Percentiles rank a stretch among this genome's conserved stretches.
These are phyloP conservation scores for Callosobruchus maculatus DNA, from an alignment of 2,888 invertebrate species.

Conservation along the genomic window DNA sequence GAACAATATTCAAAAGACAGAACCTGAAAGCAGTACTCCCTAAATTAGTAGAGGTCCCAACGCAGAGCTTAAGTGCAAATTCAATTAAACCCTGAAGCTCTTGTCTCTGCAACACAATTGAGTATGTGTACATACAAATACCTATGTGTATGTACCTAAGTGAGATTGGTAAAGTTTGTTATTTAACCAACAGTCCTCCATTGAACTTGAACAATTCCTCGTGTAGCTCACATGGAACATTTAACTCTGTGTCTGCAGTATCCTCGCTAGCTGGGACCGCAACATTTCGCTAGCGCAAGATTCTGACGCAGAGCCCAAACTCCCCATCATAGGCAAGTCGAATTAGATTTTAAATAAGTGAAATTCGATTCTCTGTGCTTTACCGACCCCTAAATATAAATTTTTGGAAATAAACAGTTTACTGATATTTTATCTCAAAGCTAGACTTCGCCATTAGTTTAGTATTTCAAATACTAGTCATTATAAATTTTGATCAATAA, in stretches of 20 bases:
- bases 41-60: no score
- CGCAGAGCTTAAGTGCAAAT: background rate
- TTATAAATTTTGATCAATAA: no score
- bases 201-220: background rate
- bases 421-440: no score
- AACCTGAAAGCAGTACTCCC: no score
- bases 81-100: background rate
- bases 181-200: background rate
- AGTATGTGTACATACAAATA: background rate
- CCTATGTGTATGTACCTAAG: background rate
- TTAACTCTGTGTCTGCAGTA: background rate
- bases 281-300: background rate
- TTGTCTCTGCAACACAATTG: background rate
- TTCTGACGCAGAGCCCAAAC: background rate
- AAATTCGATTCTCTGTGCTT: background rate
- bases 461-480: no score
- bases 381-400: no score
- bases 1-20: no score
- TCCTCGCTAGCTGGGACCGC: background rate
- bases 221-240: background rate
- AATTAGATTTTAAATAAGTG: background rate
- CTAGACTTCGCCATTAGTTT: no score
- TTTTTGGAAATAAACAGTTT: no score
- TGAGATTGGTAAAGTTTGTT: background rate
- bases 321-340: background rate